Evolutionary conservation across 1,140 invertebrate species (phyloP).

Genomic region (Papilio polyxenes): DNA sequence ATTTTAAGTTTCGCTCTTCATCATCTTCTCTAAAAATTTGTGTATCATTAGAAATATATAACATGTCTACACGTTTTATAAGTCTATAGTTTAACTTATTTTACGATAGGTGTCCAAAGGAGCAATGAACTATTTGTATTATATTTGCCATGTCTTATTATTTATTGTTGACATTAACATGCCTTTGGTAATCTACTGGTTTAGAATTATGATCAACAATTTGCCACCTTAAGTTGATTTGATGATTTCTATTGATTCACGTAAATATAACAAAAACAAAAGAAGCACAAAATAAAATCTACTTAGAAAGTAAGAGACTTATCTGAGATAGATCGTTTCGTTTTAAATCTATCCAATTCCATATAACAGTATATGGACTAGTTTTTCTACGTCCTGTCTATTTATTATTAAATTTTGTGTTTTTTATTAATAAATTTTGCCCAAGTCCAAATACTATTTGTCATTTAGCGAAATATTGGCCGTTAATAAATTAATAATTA

Average conservation of each 20-base stretch:
- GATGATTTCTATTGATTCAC: background rate
- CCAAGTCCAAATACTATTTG: background rate
- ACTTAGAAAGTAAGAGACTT: too few relatives aligned
- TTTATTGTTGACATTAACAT: constrained; percentile 18
- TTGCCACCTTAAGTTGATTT: background rate
- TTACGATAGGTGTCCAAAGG: constrained; percentile 26
- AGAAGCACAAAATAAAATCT: too few relatives aligned
- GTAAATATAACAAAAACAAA: too few relatives aligned
- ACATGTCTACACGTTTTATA: background rate
- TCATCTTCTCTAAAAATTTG: background rate
- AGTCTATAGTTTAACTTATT: constrained; percentile 6
- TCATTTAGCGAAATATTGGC: background rate
- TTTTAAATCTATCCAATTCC: too few relatives aligned
- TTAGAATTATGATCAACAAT: background rate
- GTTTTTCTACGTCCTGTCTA: too few relatives aligned
- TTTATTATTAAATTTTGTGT: background rate
- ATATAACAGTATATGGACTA: too few relatives aligned
- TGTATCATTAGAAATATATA: background rate
- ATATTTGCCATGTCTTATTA: constrained; percentile 10
- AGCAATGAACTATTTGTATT: constrained; percentile 38
- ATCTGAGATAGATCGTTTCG: too few relatives aligned
- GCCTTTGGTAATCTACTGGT: background rate
- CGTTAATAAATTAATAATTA: constrained; percentile 7
- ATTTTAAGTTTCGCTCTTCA: too few relatives aligned
- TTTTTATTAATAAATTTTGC: background rate